phyloP scores from a whole-genome alignment of 2,888 invertebrate species.

The Holacanthella duospinosa region DNA sequence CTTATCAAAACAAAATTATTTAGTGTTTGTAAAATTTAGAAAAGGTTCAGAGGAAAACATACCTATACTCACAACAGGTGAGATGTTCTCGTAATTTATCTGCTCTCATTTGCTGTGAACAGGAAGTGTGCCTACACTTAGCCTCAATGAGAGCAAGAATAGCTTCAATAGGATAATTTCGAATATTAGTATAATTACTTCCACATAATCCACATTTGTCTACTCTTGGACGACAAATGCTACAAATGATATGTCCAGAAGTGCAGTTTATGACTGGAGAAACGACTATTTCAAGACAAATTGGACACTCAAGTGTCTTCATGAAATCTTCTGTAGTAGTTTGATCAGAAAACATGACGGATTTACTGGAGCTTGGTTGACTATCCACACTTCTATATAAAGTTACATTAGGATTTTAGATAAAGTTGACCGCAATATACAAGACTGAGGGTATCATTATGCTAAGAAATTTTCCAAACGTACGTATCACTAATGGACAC shows the following conservation, averaged over 20 bases:
- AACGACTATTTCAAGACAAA: background rate
- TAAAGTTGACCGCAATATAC: no score
- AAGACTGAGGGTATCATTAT: no score
- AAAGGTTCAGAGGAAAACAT: no score
- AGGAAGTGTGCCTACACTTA: background rate
- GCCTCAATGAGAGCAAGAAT: background rate
- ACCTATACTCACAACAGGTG: background rate
- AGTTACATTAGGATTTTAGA: no score
- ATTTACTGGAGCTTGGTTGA: no score
- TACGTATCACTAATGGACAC: no score
- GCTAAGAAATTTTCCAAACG: no score
- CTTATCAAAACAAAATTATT: background rate
- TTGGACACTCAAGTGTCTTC: background rate
- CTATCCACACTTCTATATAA: no score
- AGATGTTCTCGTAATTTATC: background rate
- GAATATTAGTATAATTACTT: background rate
- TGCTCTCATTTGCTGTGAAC: background rate
- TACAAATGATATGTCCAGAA: background rate
- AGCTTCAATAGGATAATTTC: slow-evolving; percentile 5
- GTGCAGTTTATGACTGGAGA: background rate
- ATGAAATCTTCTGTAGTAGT: background rate
- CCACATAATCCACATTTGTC: background rate
- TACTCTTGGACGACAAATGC: background rate
- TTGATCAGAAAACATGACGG: no score
- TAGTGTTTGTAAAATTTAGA: background rate